A percentile compares a stretch with the other conserved stretches of the same genome.
These are phyloP conservation scores for Papilio glaucus DNA, from an alignment of 1,140 invertebrate species.

Conservation along the genomic window DNA sequence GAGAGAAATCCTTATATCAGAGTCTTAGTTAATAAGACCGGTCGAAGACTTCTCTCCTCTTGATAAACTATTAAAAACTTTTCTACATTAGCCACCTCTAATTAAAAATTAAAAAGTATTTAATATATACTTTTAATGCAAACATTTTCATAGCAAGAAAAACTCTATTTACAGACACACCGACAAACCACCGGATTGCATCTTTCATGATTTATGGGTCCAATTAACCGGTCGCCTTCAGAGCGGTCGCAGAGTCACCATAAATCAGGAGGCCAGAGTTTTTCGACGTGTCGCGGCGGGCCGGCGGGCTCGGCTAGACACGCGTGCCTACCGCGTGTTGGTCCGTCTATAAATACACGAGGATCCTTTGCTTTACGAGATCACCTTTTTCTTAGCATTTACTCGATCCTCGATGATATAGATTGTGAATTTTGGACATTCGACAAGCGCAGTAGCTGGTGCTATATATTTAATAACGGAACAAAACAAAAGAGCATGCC, in stretches of 20 bases:
- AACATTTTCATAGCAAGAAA: not conserved
- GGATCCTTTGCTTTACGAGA: slow-evolving; percentile 53
- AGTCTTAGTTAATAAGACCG: too few species aligned
- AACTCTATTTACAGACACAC: not conserved
- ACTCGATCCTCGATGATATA: slow-evolving; percentile 33
- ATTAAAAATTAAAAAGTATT: too few species aligned
- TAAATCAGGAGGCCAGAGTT: slow-evolving; percentile 14
- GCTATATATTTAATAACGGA: not conserved
- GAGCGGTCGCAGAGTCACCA: not conserved
- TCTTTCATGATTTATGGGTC: not conserved
- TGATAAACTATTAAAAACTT: too few species aligned
- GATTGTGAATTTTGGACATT: not conserved
- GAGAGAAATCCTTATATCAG: too few species aligned
- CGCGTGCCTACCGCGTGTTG: slow-evolving; percentile 57
- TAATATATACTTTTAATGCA: not conserved
- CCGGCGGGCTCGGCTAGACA: slow-evolving; percentile 49
- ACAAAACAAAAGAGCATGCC: not conserved
- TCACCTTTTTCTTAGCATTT: slow-evolving; percentile 67
- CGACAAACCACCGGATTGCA: not conserved
- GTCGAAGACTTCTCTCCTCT: too few species aligned
- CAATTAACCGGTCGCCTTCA: not conserved
- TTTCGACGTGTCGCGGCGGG: slow-evolving; percentile 14
- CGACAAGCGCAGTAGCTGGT: too few species aligned
- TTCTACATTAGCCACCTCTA: too few species aligned
- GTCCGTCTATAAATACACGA: slow-evolving; percentile 72